These are phyloP conservation scores for Erynnis tages DNA, from an alignment of 2,888 invertebrate species.

Conservation along the genomic window DNA sequence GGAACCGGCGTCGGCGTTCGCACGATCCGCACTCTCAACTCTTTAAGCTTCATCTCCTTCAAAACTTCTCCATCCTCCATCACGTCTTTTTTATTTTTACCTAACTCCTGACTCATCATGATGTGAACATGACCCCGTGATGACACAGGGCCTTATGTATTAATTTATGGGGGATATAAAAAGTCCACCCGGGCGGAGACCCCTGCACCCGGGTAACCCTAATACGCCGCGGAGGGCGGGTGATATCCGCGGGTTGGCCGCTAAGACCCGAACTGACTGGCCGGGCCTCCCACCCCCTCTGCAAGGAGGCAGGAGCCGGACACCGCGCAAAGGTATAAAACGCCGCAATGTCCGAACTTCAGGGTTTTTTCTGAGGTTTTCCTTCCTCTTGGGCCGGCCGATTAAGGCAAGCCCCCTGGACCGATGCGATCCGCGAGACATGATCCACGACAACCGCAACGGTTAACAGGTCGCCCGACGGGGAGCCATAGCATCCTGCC, in stretches of 20 bases:
- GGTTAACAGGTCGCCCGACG: not conserved
- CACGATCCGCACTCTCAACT: not conserved
- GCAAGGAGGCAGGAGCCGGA: not conserved
- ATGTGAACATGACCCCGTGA: too few relatives aligned
- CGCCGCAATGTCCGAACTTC: not conserved
- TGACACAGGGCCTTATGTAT: too few relatives aligned
- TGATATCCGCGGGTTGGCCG: not conserved
- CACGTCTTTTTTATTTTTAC: not conserved
- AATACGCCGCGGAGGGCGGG: not conserved
- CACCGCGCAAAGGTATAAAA: not conserved
- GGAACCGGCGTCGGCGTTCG: not conserved
- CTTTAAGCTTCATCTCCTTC: not conserved
- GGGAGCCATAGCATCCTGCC: not conserved
- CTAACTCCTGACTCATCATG: not conserved
- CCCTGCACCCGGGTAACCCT: not conserved
- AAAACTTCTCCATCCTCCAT: not conserved
- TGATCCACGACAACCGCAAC: not conserved
- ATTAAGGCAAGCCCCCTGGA: not conserved
- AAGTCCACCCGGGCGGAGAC: not conserved
- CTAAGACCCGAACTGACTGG: slow-evolving; percentile 1
- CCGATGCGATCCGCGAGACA: not conserved
- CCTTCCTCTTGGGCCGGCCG: not conserved
- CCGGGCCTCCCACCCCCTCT: not conserved
- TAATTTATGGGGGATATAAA: not conserved
- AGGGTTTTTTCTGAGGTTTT: not conserved